Evolutionary conservation across 1,140 invertebrate genomes (phyloP).

Genomic region (Battus philenor): DNA sequence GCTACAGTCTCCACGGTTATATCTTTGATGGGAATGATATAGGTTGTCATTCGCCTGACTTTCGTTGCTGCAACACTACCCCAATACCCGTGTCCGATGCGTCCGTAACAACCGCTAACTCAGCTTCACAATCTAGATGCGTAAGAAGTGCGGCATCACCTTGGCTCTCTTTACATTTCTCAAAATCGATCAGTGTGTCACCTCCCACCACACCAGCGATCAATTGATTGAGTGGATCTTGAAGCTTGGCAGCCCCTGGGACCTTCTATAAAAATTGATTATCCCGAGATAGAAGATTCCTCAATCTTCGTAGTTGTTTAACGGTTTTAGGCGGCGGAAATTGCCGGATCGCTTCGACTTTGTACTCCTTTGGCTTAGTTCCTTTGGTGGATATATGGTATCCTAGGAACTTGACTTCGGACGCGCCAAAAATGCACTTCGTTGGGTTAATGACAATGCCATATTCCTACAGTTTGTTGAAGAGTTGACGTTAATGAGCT

Average conservation of each 20-base stretch:
- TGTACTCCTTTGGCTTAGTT: neutral
- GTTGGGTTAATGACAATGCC: neutral
- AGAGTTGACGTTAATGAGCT: neutral
- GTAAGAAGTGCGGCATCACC: neutral
- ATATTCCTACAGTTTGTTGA: neutral
- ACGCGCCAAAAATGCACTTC: neutral
- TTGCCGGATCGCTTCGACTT: neutral
- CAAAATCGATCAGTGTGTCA: neutral
- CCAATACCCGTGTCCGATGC: too few relatives aligned
- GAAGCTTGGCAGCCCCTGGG: neutral
- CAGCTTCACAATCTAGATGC: neutral
- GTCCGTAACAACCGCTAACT: too few relatives aligned
- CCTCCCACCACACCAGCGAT: neutral
- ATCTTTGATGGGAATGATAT: too few relatives aligned
- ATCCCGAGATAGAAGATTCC: too few relatives aligned
- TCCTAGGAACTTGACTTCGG: neutral
- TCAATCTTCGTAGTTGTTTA: neutral
- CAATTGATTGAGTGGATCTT: neutral
- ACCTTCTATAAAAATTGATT: slow-evolving; percentile 1
- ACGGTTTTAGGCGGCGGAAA: slow-evolving; percentile 3
- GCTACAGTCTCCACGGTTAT: too few relatives aligned
- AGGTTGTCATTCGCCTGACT: too few relatives aligned
- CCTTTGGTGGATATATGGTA: neutral
- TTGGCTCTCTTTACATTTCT: neutral
- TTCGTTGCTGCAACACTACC: too few relatives aligned